Conservation (phyloP, 2,888 invertebrate genomes). For the Notodonta dromedarius region DNA sequence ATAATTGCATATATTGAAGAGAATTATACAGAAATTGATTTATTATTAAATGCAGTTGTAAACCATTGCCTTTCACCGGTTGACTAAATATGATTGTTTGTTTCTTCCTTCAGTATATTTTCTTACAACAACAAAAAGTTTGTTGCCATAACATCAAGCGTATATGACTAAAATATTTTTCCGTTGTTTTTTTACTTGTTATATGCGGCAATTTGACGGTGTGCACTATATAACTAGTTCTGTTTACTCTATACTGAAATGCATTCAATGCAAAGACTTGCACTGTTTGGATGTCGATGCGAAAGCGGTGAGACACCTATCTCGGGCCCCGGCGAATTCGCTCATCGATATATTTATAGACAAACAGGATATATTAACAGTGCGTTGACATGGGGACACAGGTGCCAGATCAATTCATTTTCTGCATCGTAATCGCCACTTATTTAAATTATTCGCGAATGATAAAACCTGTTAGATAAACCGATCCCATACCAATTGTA, state of each 20-base stretch:
- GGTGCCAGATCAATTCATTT: slow-evolving; percentile 49
- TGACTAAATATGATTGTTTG: too few species aligned
- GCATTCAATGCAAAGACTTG: slow-evolving; percentile 23
- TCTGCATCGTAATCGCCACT: slow-evolving; percentile 34
- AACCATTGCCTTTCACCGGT: too few species aligned
- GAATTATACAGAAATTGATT: too few species aligned
- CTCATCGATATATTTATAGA: slow-evolving; percentile 57
- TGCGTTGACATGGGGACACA: slow-evolving; percentile 58
- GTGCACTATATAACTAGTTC: too few species aligned
- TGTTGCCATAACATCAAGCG: too few species aligned
- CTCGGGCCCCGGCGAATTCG: slow-evolving; percentile 41
- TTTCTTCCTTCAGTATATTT: too few species aligned
- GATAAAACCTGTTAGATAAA: slow-evolving; percentile 23
- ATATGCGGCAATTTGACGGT: background rate
- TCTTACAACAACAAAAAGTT: too few species aligned
- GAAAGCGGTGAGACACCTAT: slow-evolving; percentile 36
- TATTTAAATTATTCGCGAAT: slow-evolving; percentile 31
- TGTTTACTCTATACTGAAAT: slow-evolving; percentile 10
- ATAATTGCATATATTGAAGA: background rate
- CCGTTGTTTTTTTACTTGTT: background rate
- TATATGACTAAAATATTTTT: too few species aligned
- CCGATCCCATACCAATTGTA: slow-evolving; percentile 12
- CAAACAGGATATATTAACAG: slow-evolving; percentile 62
- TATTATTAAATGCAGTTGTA: too few species aligned
- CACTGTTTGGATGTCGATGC: slow-evolving; percentile 13